These are phyloP conservation scores for Sipha maydis DNA, from an alignment of 2,888 invertebrate genomes.

Conservation along the genomic window DNA sequence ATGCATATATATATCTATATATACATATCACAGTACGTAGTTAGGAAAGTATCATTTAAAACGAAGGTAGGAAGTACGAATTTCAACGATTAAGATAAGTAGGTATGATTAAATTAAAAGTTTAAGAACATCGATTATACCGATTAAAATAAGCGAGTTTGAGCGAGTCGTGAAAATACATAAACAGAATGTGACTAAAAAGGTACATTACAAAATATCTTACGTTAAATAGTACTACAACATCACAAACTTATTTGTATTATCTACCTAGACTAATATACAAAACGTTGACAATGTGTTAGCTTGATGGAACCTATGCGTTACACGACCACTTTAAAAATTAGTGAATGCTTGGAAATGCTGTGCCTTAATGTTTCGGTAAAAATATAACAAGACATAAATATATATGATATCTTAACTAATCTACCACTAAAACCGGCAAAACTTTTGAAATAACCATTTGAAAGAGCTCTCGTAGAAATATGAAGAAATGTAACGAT, in stretches of 20 bases:
- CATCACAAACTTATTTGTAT: background rate
- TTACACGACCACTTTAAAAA: background rate
- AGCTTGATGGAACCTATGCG: background rate
- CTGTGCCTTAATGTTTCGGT: background rate
- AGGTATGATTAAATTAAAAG: constrained; percentile 5
- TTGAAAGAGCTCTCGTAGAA: background rate
- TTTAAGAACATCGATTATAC: background rate
- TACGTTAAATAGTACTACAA: too few relatives aligned
- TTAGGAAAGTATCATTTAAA: background rate
- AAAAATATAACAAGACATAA: background rate
- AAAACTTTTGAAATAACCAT: background rate
- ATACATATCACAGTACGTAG: background rate
- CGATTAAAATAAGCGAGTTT: background rate
- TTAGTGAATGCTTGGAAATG: background rate
- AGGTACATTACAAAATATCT: background rate
- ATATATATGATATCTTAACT: too few relatives aligned
- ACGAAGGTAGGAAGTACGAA: background rate
- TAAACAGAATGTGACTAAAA: background rate
- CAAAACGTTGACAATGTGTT: background rate
- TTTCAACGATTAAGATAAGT: background rate
- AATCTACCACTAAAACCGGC: background rate
- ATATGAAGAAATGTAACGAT: background rate
- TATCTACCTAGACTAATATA: background rate
- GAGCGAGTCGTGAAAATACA: background rate
- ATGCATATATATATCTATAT: too few relatives aligned